Conservation (phyloP, 2,113 vertebrate genomes). For the Nesogale talazaci region DNA sequence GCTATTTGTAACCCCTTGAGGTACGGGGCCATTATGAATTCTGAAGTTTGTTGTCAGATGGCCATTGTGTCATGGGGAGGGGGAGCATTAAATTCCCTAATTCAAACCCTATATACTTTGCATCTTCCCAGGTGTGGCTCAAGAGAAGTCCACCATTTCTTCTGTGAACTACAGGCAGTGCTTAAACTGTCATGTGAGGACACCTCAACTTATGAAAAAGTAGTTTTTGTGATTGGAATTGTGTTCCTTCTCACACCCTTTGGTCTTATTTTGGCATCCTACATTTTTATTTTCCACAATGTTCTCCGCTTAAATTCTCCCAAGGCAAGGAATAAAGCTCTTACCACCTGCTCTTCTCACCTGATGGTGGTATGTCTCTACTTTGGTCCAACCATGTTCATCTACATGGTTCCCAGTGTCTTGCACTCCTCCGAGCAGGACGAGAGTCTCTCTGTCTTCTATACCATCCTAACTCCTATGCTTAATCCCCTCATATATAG, state of each 20-base stretch:
- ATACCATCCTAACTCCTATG: background rate
- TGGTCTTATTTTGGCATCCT: conserved; percentile 25
- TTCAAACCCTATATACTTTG: background rate
- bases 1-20: background rate
- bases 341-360: background rate
- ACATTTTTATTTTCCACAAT: conserved; percentile 10
- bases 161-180: background rate
- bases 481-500: background rate
- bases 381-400: background rate
- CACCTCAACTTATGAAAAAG: background rate
- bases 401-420: background rate
- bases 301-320: background rate
- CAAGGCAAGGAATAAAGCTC: background rate
- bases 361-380: background rate
- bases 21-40: background rate
- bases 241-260: background rate
- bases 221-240: background rate
- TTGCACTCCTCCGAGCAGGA: background rate
- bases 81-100: background rate
- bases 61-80: background rate
- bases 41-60: background rate
- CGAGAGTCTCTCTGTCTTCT: background rate
- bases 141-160: background rate
- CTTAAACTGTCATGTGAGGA: background rate
- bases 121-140: background rate